These are phyloP conservation scores for Gallinago stenura DNA, from an alignment of 2,797 vertebrate genomes.

Conservation along the genomic window DNA sequence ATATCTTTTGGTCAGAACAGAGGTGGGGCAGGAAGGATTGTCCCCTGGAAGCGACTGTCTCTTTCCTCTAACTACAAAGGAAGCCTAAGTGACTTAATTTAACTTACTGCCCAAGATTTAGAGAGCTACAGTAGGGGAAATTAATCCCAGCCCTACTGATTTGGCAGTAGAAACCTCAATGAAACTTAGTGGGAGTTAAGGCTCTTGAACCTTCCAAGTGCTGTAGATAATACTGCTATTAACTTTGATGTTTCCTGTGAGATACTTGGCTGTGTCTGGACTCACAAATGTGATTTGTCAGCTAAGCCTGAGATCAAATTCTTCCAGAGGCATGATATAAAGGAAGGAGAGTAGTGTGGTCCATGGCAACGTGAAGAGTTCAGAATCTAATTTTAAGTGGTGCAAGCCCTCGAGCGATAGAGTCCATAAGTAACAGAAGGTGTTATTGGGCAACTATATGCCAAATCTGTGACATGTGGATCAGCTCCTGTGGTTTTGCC, in stretches of 20 bases:
- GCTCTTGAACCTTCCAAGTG: conserved; percentile 50
- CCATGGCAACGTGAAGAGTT: not conserved
- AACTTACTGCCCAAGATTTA: conserved; percentile 24
- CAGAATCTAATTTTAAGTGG: conserved; percentile 19
- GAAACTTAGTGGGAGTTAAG: conserved; percentile 39
- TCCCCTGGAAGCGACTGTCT: not conserved
- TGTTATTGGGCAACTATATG: not conserved
- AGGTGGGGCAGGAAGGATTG: not conserved
- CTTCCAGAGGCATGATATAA: not conserved
- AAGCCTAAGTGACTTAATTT: not conserved
- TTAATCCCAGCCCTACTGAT: conserved; percentile 32
- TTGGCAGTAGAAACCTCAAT: conserved; percentile 28
- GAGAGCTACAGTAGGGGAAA: not conserved
- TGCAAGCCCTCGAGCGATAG: not conserved
- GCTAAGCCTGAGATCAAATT: conserved; percentile 25
- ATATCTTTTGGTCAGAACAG: not conserved
- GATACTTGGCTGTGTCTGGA: conserved; percentile 11
- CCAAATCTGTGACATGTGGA: not conserved
- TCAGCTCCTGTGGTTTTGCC: not conserved
- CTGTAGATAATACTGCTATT: conserved; percentile 48
- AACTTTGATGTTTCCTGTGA: conserved; percentile 65
- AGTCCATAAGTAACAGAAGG: not conserved
- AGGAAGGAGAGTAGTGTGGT: not conserved
- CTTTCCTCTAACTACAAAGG: not conserved
- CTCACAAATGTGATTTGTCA: conserved; percentile 23